Evolutionary conservation across 2,797 vertebrate genomes (phyloP).

Genomic region (Lepilemur ruficaudatus): DNA sequence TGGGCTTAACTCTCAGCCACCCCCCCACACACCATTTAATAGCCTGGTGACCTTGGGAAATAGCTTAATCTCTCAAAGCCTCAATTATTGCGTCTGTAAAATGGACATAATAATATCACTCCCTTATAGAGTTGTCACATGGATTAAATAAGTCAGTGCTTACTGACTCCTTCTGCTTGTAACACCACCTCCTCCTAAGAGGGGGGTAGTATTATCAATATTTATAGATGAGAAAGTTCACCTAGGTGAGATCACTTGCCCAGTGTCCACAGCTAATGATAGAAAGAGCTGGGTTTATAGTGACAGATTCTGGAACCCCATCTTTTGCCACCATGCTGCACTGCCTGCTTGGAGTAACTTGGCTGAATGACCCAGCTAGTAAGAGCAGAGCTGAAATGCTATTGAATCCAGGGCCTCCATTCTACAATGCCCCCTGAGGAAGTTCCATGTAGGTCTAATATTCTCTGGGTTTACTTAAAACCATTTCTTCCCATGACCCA

Average conservation of each 20-base stretch:
- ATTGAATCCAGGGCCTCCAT: neutral
- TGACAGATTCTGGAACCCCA: neutral
- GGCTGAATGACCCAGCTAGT: neutral
- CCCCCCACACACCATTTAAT: neutral
- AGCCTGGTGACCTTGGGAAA: slow-evolving; percentile 32
- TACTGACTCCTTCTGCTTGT: neutral
- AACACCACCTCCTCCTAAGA: slow-evolving; percentile 23
- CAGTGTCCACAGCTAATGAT: neutral
- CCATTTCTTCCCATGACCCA: neutral
- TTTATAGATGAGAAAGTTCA: neutral
- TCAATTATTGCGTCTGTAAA: slow-evolving; percentile 47
- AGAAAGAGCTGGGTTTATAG: neutral
- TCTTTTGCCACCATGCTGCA: neutral
- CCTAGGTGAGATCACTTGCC: neutral
- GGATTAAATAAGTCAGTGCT: slow-evolving; percentile 18
- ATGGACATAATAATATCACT: slow-evolving; percentile 23
- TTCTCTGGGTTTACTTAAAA: slow-evolving; percentile 47
- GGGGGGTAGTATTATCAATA: neutral
- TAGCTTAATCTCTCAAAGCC: neutral
- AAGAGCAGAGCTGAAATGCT: neutral
- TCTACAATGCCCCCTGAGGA: neutral
- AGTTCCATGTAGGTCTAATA: neutral
- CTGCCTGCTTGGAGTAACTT: neutral
- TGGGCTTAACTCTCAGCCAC: neutral
- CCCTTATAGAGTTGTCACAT: neutral